Percentiles rank a stretch among this genome's conserved stretches.
These are phyloP conservation scores for Bombylius major DNA, from an alignment of 2,888 invertebrate genomes.

Conservation along the genomic window DNA sequence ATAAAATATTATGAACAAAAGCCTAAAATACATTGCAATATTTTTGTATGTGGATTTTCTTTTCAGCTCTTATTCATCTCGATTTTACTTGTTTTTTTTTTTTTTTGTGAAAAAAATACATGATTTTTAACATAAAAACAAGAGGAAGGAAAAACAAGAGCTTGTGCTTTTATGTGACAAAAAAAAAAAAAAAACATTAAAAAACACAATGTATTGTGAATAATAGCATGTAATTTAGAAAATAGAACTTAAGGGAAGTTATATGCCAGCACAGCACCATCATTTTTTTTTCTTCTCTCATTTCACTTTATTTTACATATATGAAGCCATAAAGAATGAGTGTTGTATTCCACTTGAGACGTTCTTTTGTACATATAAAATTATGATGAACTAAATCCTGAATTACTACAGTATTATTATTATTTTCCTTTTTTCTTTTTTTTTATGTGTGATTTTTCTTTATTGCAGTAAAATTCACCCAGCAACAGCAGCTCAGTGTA, in stretches of 20 bases:
- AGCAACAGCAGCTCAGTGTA: too few relatives aligned
- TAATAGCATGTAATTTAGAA: slow-evolving; percentile 14
- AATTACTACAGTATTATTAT: too few relatives aligned
- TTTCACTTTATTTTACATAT: too few relatives aligned
- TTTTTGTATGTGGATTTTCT: too few relatives aligned
- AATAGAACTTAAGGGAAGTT: slow-evolving; percentile 12
- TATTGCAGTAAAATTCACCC: too few relatives aligned
- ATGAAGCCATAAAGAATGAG: too few relatives aligned
- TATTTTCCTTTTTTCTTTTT: too few relatives aligned
- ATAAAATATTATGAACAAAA: neutral
- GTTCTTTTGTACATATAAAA: slow-evolving; percentile 8
- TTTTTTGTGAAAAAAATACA: neutral
- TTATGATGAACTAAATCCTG: neutral
- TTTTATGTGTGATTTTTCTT: too few relatives aligned
- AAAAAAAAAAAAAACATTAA: slow-evolving; percentile 3
- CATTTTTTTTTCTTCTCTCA: too few relatives aligned
- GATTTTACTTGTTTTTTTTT: neutral
- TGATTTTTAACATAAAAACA: slow-evolving; percentile 7
- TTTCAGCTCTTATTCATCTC: too few relatives aligned
- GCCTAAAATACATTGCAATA: neutral
- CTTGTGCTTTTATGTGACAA: slow-evolving; percentile 9
- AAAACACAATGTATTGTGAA: slow-evolving; percentile 5
- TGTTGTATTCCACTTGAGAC: slow-evolving; percentile 13
- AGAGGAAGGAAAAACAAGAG: slow-evolving; percentile 5
- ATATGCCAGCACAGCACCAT: neutral